Conservation (phyloP, 1,140 invertebrate species). For the Melipona quadrifasciata region DNA sequence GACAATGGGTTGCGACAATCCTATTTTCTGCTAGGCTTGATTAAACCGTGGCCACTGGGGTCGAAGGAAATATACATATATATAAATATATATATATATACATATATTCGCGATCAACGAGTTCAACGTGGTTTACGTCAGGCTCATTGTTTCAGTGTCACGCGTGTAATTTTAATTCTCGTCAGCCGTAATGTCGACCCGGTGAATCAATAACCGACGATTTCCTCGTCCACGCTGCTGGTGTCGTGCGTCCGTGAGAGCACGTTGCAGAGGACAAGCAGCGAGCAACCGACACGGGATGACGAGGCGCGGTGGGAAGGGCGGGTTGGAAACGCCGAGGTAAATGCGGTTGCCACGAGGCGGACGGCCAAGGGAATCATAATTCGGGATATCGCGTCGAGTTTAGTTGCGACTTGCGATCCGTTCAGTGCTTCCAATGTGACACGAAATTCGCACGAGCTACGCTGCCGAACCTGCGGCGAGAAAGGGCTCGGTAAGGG, state of each 20-base stretch:
- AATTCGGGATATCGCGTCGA: constrained; percentile 27
- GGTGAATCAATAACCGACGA: constrained; percentile 48
- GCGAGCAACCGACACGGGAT: neutral
- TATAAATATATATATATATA: too few species aligned
- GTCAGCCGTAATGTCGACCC: constrained; percentile 22
- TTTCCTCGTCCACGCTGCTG: neutral
- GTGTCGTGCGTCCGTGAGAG: neutral
- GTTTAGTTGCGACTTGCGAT: neutral
- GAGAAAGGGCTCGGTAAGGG: neutral
- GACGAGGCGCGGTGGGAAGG: neutral
- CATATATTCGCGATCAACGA: neutral
- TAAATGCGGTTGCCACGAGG: neutral
- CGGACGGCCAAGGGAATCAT: constrained; percentile 27
- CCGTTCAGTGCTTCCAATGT: neutral
- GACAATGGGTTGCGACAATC: constrained; percentile 32
- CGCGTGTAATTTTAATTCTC: constrained; percentile 29
- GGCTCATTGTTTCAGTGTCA: constrained; percentile 28
- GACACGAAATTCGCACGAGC: constrained; percentile 17
- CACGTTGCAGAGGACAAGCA: neutral
- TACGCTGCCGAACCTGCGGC: neutral
- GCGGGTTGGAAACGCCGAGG: neutral
- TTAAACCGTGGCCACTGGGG: constrained; percentile 8
- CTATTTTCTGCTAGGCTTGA: constrained; percentile 38
- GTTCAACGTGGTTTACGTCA: neutral
- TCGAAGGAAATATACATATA: constrained; percentile 8